Conservation (phyloP, 2,888 invertebrate genomes). For the Tinea pellionella region DNA sequence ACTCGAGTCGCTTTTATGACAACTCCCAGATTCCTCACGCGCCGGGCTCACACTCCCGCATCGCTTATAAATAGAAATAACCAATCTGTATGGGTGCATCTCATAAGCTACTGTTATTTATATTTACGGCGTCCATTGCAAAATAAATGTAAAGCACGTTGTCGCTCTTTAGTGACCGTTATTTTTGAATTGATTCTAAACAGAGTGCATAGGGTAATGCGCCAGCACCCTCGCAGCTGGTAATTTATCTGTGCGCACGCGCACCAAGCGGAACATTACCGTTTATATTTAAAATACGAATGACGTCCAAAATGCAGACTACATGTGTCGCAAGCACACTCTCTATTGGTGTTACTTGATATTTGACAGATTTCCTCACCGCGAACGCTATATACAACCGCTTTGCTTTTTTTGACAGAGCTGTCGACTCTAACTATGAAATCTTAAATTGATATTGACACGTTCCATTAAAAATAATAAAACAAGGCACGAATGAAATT, state of each 20-base stretch:
- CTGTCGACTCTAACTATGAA: background rate
- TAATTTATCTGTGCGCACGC: slow-evolving; percentile 28
- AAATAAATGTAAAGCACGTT: background rate
- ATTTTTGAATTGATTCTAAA: slow-evolving; percentile 11
- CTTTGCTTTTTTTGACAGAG: slow-evolving; percentile 5
- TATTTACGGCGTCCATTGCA: background rate
- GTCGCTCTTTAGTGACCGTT: slow-evolving; percentile 3
- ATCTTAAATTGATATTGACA: slow-evolving; percentile 60
- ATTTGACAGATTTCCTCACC: background rate
- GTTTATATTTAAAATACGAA: slow-evolving; percentile 59
- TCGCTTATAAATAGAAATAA: slow-evolving; percentile 12
- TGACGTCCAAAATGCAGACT: slow-evolving; percentile 17
- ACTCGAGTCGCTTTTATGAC: slow-evolving; percentile 1
- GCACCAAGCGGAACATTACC: slow-evolving; percentile 59
- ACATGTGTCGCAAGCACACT: background rate
- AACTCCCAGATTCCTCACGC: background rate
- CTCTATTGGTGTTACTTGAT: background rate
- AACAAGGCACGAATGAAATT: slow-evolving; percentile 38
- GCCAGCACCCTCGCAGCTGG: slow-evolving; percentile 34
- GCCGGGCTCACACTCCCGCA: slow-evolving; percentile 15
- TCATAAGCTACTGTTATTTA: background rate
- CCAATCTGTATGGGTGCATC: background rate
- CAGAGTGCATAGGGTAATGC: slow-evolving; percentile 10
- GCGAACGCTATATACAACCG: background rate
- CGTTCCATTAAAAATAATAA: slow-evolving; percentile 62